Evolutionary conservation across 2,888 invertebrate genomes (phyloP), one percentile per base, ranked within the genome.

Genomic region (Dichetophora obliterata): DNA sequence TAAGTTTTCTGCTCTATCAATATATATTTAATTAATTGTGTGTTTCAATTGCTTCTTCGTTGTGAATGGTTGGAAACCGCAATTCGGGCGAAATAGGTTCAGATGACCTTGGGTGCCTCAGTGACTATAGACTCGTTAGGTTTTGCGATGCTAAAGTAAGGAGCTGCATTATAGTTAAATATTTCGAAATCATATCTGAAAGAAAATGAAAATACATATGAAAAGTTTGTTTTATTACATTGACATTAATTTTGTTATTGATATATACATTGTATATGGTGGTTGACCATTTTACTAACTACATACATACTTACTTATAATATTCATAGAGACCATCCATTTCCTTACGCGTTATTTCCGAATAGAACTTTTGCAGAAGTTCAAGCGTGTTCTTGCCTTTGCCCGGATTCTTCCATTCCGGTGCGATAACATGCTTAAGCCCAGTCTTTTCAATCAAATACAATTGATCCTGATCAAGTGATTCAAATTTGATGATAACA

Each of bases 131-230:
- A 75, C 19, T 78, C 79, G 48, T 80, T 77, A 43, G 77, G 76
- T 78, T 82, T 82, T n/a, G 80, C 84, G 77, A 84, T 82, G 77
- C 80, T 84, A 78, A 83, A 84, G 78, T 84, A 84, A 75, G 84
- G 82, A 27, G 80, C 91, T 84, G 94, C 91, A 78, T 94, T 93
- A 88, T 97, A 97, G 86, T 94, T 95, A 90, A 97, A 97, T 79
- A 97, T 91, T 87, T 94, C 92, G 89, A 96, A 96, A 89, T 97
- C 97, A 86, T 94, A 93, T 88, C 95, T 95, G 91, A 43, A 91
- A 92, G 80, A 82, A n/a, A n/a, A n/a, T n/a, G 81, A 79, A 70
- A 78, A 81, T 24, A 9, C 5, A 52, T 37, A 6, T 14, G 2
- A 43, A 16, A 22, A 9, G 22, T 9, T 71, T 16, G 19, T n/a